Conservation (phyloP, 2,888 invertebrate genomes). For the Chaitophorus viminalis region DNA sequence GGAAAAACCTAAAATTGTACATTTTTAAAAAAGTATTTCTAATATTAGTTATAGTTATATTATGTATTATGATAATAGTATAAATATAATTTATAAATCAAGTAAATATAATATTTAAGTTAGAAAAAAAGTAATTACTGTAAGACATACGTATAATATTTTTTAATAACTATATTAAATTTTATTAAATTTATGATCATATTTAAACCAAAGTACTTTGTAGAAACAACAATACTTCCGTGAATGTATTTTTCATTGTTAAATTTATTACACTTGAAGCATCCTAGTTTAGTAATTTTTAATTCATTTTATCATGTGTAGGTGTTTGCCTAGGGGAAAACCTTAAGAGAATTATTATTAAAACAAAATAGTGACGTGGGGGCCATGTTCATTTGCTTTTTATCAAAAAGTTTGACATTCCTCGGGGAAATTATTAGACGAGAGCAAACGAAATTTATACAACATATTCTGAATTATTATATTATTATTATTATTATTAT, state of each 20-base stretch:
- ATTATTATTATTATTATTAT: too few relatives aligned
- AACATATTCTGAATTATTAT: too few relatives aligned
- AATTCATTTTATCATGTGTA: conserved; percentile 24
- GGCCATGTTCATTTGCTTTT: conserved; percentile 9
- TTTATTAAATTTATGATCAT: too few relatives aligned
- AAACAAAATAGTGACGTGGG: conserved; percentile 35
- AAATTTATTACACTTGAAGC: conserved; percentile 47
- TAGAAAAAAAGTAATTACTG: not conserved
- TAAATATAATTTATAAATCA: not conserved
- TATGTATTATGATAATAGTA: not conserved
- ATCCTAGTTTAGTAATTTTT: conserved; percentile 5
- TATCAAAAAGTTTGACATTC: conserved; percentile 36
- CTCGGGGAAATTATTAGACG: conserved; percentile 15
- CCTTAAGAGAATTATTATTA: conserved; percentile 48
- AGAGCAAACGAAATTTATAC: conserved; percentile 14
- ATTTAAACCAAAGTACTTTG: not conserved
- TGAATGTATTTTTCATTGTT: conserved; percentile 25
- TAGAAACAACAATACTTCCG: not conserved
- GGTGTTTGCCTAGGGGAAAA: conserved; percentile 35
- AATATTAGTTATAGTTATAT: not conserved
- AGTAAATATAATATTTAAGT: not conserved
- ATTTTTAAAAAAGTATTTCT: not conserved
- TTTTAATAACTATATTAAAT: not conserved
- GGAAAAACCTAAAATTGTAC: not conserved
- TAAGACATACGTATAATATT: not conserved